Percentiles rank a stretch among this genome's conserved stretches.
Conservation (phyloP, 2,888 invertebrate species). For the Onthophagus sagittarius region DNA sequence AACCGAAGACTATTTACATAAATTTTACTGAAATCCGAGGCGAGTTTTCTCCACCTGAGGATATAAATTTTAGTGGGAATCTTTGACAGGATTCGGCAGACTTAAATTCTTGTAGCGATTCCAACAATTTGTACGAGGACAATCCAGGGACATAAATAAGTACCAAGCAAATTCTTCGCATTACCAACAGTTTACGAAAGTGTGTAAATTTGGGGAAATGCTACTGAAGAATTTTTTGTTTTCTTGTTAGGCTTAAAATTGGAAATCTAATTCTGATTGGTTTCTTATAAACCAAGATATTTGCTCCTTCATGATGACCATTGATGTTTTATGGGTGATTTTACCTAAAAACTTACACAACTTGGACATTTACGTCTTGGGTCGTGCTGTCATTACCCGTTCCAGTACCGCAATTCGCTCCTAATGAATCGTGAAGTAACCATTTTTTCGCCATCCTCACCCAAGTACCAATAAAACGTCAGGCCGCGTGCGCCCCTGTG, state of each 20-base stretch:
- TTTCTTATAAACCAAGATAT: background rate
- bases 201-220: background rate
- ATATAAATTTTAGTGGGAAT: background rate
- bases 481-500: background rate
- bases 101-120: too few species aligned
- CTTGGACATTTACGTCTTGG: background rate
- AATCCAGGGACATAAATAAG: background rate
- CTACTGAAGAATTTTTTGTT: constrained; percentile 8
- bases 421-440: background rate
- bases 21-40: background rate
- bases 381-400: background rate
- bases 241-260: background rate
- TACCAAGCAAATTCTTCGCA: background rate
- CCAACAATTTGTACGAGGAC: background rate
- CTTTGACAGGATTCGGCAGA: too few species aligned
- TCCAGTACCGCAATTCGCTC: background rate
- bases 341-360: background rate
- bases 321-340: background rate
- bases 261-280: background rate
- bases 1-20: background rate
- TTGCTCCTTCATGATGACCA: background rate
- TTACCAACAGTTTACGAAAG: background rate
- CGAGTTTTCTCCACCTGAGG: background rate
- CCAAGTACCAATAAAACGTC: background rate
- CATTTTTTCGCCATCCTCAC: background rate